Percentiles rank a stretch among this genome's conserved stretches.
Conservation (phyloP, 2,797 vertebrate genomes). For the Prunella strophiata region DNA sequence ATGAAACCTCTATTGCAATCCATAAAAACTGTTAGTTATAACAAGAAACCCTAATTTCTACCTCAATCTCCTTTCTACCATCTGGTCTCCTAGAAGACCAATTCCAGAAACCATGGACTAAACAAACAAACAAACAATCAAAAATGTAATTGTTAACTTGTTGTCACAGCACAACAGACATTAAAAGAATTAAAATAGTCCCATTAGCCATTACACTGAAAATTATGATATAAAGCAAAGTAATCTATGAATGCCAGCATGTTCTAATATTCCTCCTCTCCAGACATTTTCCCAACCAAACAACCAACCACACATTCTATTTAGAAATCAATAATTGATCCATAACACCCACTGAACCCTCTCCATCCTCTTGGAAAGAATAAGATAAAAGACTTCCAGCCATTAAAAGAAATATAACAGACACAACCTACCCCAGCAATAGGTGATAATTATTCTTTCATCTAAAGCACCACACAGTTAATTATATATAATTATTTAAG, state of each 20-base stretch:
- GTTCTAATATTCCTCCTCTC: not conserved
- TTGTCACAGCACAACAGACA: not conserved
- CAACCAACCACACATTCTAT: not conserved
- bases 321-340: not conserved
- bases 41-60: conserved; percentile 58
- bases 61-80: conserved; percentile 47
- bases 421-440: not conserved
- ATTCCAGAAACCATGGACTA: not conserved
- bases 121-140: conserved; percentile 28
- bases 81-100: conserved; percentile 51
- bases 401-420: not conserved
- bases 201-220: not conserved
- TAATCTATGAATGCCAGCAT: not conserved
- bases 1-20: conserved; percentile 30
- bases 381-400: not conserved
- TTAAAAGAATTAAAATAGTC: not conserved
- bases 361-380: not conserved
- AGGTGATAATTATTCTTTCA: not conserved
- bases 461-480: not conserved
- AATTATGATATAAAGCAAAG: conserved; percentile 15
- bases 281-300: not conserved
- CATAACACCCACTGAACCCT: not conserved
- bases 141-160: conserved; percentile 26
- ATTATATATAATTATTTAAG: not conserved
- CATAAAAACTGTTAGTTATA: conserved; percentile 46